phyloP scores from a whole-genome alignment of 2,797 vertebrate species.

The Megalops cyprinoides region DNA sequence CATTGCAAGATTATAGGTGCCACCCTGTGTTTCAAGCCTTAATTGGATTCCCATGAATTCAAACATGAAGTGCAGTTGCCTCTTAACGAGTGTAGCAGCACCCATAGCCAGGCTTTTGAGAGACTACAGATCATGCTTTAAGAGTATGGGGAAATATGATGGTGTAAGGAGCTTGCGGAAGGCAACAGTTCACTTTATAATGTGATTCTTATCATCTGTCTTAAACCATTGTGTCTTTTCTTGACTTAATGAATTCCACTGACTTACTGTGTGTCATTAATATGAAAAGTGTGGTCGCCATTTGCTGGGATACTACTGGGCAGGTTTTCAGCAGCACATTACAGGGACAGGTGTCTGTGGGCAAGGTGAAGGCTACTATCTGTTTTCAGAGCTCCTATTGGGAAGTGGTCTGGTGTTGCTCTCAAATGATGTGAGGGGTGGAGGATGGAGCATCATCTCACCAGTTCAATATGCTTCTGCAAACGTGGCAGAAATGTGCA shows the following conservation, averaged over 20 bases:
- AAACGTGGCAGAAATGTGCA: too few species aligned
- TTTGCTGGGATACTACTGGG: neutral
- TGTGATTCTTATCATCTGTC: too few species aligned
- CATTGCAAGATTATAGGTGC: constrained; percentile 10
- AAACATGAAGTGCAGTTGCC: constrained; percentile 9
- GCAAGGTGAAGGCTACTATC: neutral
- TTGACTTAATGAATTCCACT: neutral
- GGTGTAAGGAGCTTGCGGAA: too few species aligned
- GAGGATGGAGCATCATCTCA: too few species aligned
- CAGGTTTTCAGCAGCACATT: neutral
- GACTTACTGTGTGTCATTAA: neutral
- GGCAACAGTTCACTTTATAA: too few species aligned
- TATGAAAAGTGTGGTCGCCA: neutral
- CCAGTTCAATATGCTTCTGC: too few species aligned
- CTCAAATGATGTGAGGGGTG: too few species aligned
- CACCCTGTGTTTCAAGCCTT: neutral
- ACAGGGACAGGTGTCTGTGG: neutral
- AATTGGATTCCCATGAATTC: constrained; percentile 26
- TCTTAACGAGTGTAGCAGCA: constrained; percentile 21
- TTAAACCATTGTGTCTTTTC: neutral
- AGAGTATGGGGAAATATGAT: too few species aligned
- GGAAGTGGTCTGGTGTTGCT: too few species aligned
- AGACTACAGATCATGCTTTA: neutral
- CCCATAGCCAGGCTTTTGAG: constrained; percentile 1
- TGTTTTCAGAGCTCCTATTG: too few species aligned